Percentiles rank a stretch among this genome's conserved stretches.
These are phyloP conservation scores for Chrysopilus asiliformis DNA, from an alignment of 2,888 invertebrate genomes.

Conservation along the genomic window DNA sequence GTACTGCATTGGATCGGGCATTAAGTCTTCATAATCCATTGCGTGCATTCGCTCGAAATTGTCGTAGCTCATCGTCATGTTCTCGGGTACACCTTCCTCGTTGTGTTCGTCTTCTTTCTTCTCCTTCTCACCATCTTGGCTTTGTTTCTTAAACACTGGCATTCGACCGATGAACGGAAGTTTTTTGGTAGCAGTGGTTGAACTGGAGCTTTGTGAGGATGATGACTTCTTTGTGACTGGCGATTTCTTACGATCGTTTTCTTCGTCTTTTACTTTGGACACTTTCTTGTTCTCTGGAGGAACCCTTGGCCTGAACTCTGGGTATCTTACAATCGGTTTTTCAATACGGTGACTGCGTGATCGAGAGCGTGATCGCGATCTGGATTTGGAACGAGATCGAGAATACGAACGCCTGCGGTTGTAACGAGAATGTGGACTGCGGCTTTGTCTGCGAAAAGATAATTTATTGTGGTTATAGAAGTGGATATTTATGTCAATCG, in stretches of 20 bases:
- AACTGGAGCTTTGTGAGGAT: constrained; percentile 16
- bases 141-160: constrained; percentile 57
- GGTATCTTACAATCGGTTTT: constrained; percentile 30
- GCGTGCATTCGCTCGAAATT: constrained; percentile 29
- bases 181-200: constrained; percentile 42
- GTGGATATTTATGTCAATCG: too few species aligned
- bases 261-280: constrained; percentile 19
- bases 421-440: constrained; percentile 10
- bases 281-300: constrained; percentile 17
- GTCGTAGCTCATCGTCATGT: constrained; percentile 31
- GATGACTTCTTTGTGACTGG: constrained; percentile 20
- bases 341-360: constrained; percentile 24
- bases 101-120: constrained; percentile 11
- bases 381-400: constrained; percentile 21
- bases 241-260: constrained; percentile 20
- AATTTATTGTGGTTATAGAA: too few species aligned
- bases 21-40: constrained; percentile 36
- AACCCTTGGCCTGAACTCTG: constrained; percentile 32
- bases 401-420: constrained; percentile 17
- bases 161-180: constrained; percentile 76
- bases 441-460: neutral
- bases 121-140: constrained; percentile 19
- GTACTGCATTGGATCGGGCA: constrained; percentile 37
- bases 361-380: constrained; percentile 17
- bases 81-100: constrained; percentile 14